Percentiles rank a stretch among this genome's conserved stretches.
Evolutionary conservation across 1,140 invertebrate genomes (phyloP).

Genomic region (Calephelis virginiensis): DNA sequence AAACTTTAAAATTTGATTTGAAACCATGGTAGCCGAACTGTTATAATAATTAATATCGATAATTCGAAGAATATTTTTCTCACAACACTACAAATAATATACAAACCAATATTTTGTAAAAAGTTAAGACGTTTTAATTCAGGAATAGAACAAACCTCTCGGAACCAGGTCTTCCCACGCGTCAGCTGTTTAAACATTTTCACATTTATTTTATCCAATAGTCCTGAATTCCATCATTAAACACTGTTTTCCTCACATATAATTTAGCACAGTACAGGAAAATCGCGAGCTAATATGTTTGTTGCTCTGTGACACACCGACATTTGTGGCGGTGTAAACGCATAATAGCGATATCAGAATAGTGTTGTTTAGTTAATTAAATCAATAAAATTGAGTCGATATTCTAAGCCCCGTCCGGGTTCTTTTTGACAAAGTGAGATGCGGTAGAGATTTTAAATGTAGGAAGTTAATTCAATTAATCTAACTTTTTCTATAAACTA

Average conservation of each 20-base stretch:
- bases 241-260: slow-evolving; percentile 15
- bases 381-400: slow-evolving; percentile 14
- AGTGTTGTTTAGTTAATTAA: slow-evolving; percentile 30
- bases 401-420: not conserved
- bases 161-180: slow-evolving; percentile 45
- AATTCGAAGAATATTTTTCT: too few relatives aligned
- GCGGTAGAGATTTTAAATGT: slow-evolving; percentile 3
- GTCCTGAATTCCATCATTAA: slow-evolving; percentile 27
- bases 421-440: too few relatives aligned
- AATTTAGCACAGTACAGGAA: slow-evolving; percentile 8
- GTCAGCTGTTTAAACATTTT: slow-evolving; percentile 45
- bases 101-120: too few relatives aligned
- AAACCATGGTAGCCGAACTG: too few relatives aligned
- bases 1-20: too few relatives aligned
- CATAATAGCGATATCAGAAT: slow-evolving; percentile 40
- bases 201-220: slow-evolving; percentile 23
- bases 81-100: too few relatives aligned
- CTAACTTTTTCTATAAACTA: too few relatives aligned
- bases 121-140: too few relatives aligned
- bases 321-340: slow-evolving; percentile 36
- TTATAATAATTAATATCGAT: too few relatives aligned
- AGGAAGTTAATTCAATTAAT: too few relatives aligned
- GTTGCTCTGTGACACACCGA: slow-evolving; percentile 40
- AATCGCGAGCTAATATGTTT: slow-evolving; percentile 12
- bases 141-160: slow-evolving; percentile 33